Percentiles rank a stretch among this genome's conserved stretches.
Conservation (phyloP, 2,797 vertebrate species). For the Serranus cabrilla region DNA sequence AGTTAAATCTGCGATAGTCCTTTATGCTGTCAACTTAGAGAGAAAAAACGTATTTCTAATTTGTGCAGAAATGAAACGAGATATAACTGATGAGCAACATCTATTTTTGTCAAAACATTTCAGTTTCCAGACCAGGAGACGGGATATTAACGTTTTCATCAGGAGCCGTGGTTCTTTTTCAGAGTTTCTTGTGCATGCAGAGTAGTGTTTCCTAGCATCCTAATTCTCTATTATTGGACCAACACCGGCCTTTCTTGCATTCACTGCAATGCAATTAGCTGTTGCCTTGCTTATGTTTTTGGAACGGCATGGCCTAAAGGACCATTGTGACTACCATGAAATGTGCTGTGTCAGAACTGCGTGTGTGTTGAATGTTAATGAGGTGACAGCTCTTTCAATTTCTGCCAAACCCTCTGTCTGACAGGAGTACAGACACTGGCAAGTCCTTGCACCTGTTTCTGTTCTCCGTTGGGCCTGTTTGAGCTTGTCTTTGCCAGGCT, state of each 20-base stretch:
- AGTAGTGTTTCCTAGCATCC: conserved; percentile 26
- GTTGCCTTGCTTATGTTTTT: conserved; percentile 65
- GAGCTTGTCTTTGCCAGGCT: conserved; percentile 29
- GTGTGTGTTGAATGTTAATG: conserved; percentile 72
- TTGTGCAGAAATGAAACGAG: conserved; percentile 36
- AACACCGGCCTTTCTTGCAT: conserved; percentile 44
- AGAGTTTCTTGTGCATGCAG: not conserved
- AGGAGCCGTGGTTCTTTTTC: conserved; percentile 16
- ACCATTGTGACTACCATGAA: conserved; percentile 66
- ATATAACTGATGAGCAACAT: conserved; percentile 9
- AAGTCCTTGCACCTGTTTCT: conserved; percentile 57
- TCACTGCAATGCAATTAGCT: conserved; percentile 67
- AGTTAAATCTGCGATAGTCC: conserved; percentile 14
- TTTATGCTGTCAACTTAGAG: conserved; percentile 10
- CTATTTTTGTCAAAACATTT: conserved; percentile 21
- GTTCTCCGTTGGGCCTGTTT: conserved; percentile 43
- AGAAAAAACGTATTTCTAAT: conserved; percentile 23
- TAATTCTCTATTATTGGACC: conserved; percentile 48
- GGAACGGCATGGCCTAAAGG: conserved; percentile 55
- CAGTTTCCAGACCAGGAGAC: not conserved
- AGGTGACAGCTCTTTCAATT: conserved; percentile 62
- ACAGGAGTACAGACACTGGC: conserved; percentile 46
- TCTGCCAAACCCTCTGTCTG: conserved; percentile 62
- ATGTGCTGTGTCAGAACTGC: conserved; percentile 76
- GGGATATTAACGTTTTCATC: not conserved